phyloP scores from a whole-genome alignment of 1,140 invertebrate genomes.

The Polyergus mexicanus region DNA sequence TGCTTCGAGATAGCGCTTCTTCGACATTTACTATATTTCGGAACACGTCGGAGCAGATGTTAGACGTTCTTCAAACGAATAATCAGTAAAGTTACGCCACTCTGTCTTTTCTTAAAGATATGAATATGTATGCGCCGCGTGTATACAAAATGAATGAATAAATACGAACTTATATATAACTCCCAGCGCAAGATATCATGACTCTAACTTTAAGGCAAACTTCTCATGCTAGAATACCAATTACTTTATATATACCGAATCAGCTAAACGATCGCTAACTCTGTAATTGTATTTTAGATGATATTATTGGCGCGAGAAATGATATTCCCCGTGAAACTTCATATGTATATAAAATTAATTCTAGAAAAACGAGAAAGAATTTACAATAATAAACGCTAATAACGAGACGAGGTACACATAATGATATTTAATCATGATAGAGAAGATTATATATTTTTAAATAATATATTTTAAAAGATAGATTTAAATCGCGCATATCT shows the following conservation, averaged over 20 bases:
- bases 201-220: conserved; percentile 58
- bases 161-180: conserved; percentile 56
- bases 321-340: neutral
- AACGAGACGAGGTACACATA: neutral
- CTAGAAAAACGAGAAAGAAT: neutral
- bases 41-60: conserved; percentile 37
- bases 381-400: neutral
- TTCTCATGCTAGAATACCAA: conserved; percentile 54
- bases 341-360: neutral
- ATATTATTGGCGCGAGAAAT: conserved; percentile 14
- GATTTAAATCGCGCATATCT: neutral
- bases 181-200: conserved; percentile 50
- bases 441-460: neutral
- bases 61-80: conserved; percentile 59
- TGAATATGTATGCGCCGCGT: conserved; percentile 58
- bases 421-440: conserved; percentile 25
- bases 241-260: conserved; percentile 50
- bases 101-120: conserved; percentile 46
- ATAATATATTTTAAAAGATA: neutral
- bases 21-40: conserved; percentile 46
- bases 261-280: conserved; percentile 60
- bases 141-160: conserved; percentile 65
- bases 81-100: conserved; percentile 55
- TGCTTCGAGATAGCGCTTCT: neutral
- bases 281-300: conserved; percentile 46